Evolutionary conservation across 37 sponge, comb jelly and placozoan species (phyloP), one percentile per base, ranked within the genome.

Genomic region (Spongia lamella): DNA sequence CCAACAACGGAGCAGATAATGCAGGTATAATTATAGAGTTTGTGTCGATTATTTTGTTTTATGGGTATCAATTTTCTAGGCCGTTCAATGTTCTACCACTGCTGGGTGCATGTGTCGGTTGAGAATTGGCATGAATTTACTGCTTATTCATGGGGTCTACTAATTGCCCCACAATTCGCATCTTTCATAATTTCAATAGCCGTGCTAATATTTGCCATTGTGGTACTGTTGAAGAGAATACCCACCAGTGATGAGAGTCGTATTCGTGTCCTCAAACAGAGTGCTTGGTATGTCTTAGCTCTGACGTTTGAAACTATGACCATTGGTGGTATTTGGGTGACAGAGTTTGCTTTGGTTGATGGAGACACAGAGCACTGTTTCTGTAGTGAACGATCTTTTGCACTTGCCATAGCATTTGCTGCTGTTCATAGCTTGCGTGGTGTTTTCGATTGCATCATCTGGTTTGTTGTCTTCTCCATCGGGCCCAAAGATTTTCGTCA

Each of bases 51-150:
- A n/a, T n/a, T n/a, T n/a, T n/a, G n/a, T n/a, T n/a, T n/a, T n/a
- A n/a, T n/a, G n/a, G n/a, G n/a, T n/a, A n/a, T 7, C 7, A 31
- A 22, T 40, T n/a, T 58, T 56, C 6, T 54, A 85, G 93, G 93
- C 17, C 62, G 64, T 37, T 93, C 93, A 59, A 88, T 93, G 83
- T 93, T 93, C 61, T 84, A 79, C 75, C 68, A 78, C 64, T 93
- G 93, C 53, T 93, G 93, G 93, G 50, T 85, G 21, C n/a, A n/a
- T n/a, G n/a, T n/a, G n/a, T 71, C 73, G 24, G 80, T 85, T n/a
- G 47, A 74, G 16, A 25, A 19, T 25, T 35, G 29, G 0, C 36
- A 5, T 13, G 47, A 43, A 43, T 43, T 43, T 43, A 43, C 7
- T 43, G 9, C 7, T 9, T 43, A 13, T 9, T 43, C 47, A 43